Base-by-base conservation (phyloP, 2,888 invertebrate species). In the Acholoe squamosa region DNA sequence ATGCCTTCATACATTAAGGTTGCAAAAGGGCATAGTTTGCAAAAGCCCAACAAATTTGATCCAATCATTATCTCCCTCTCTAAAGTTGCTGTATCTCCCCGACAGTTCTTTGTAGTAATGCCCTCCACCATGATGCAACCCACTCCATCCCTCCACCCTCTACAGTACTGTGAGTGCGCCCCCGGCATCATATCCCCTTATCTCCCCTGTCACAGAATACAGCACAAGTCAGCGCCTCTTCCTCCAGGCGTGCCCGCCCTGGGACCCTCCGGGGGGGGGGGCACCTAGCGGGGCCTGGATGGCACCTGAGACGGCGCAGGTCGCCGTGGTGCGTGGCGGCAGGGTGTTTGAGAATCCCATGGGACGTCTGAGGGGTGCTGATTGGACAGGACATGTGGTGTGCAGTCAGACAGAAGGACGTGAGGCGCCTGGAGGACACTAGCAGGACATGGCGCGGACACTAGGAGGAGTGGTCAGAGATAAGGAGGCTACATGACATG, bases 391-490 rank as follows among this genome's bases (percentile, higher is more conserved):
- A 84, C 84, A 84, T 22, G 84, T 33, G 22, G 34, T 84, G 84
- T 84, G 84, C 84, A 84, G 22, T 52, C 84, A 84, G 51, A 43
- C 84, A 84, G 84, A 84, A 84, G 84, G 43, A 3, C 84, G 31
- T 14, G 76, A 0, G 25, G 76, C 31, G 31, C 28, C 25, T 19
- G 76, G 61, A 19, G n/a, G 76, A 28, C 76, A 76, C 76, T 43
- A 43, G 43, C 43, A 10, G 43, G 43, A 43, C 43, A 43, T 10
- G 43, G 43, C 5, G 43, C 43, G 5, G 43, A 43, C 43, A 43
- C 43, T 10, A 10, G 43, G 5, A 43, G 5, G 31, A 31, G 31
- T 76, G 25, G 25, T 22, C n/a, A 31, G n/a, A 76, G 76, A 31
- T 25, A 25, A 76, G 76, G 25, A 76, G 28, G 25, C 76, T n/a